Conservation (phyloP, 2,797 vertebrate genomes). For the Silurus lanzhouensis region DNA sequence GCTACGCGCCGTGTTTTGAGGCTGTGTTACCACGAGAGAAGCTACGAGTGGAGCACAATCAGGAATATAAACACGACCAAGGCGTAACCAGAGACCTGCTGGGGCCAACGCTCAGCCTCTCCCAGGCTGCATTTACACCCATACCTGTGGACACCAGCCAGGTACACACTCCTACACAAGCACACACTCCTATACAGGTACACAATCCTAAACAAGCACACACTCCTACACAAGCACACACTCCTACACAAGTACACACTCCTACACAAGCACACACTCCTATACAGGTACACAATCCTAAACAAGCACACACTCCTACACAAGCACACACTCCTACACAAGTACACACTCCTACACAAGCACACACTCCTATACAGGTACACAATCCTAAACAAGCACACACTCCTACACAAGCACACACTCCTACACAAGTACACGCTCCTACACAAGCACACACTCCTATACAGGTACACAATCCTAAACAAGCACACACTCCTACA, state of each 20-base stretch:
- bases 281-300: no score
- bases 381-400: no score
- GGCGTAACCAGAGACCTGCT: constrained; percentile 81
- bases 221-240: no score
- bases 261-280: no score
- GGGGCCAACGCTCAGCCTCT: constrained; percentile 86
- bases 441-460: no score
- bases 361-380: no score
- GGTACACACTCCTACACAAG: constrained; percentile 66
- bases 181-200: neutral
- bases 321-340: neutral
- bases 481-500: no score
- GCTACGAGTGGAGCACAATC: constrained; percentile 87
- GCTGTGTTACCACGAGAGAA: constrained; percentile 91
- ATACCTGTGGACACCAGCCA: constrained; percentile 92
- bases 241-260: no score
- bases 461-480: no score
- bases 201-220: neutral
- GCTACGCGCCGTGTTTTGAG: constrained; percentile 92
- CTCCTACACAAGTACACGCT: no score
- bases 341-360: no score
- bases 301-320: neutral
- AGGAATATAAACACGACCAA: constrained; percentile 86
- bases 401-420: no score
- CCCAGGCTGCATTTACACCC: constrained; percentile 92